Base-by-base conservation (phyloP, 2,113 vertebrate genomes). In the Astur gentilis region DNA sequence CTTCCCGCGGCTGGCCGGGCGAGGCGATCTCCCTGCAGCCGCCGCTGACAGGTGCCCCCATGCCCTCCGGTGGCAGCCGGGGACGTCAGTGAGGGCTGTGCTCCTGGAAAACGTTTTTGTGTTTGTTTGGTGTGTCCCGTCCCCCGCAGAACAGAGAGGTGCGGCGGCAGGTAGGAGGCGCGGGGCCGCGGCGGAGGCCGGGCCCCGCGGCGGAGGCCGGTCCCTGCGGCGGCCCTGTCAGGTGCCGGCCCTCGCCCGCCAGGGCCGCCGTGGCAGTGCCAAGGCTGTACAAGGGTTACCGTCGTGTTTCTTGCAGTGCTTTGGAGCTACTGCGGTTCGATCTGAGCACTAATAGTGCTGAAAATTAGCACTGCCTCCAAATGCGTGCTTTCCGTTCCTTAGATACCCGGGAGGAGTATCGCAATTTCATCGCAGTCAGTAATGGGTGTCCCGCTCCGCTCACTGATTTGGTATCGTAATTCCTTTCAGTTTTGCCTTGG, bases 401-500 rank as follows among this genome's bases (percentile, higher is more conserved):
- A 6, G 38, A 22, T 11, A 10, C 29, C 2, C 2, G 14, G 8
- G 11, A 7, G 20, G 14, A 18, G 23, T 25, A 11, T 5, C 6
- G 0, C 11, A 3, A 0, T 9, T 34, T 69, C 13, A 4, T 9
- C 4, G 11, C 23, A 1, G 21, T 25, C 34, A 6, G 50, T 16
- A 2, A 0, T 5, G 40, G 14, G 0, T 15, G 57, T 8, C 16
- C 12, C 11, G 19, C 27, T 15, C 12, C 44, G 1, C 7, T 3
- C 5, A 1, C 42, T 44, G 23, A 9, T 55, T 21, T 11, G 44
- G 6, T 60, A 1, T 29, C 10, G 55, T 13, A 0, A 16, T 42
- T 42, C 67, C 19, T 64, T 36, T 8, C 9, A 6, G 16, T 14
- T n/a, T 44, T n/a, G 75, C 10, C 47, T 38, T 5, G n/a, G 20